phyloP scores from a whole-genome alignment of 1,140 invertebrate species.

The Cherax quadricarinatus region DNA sequence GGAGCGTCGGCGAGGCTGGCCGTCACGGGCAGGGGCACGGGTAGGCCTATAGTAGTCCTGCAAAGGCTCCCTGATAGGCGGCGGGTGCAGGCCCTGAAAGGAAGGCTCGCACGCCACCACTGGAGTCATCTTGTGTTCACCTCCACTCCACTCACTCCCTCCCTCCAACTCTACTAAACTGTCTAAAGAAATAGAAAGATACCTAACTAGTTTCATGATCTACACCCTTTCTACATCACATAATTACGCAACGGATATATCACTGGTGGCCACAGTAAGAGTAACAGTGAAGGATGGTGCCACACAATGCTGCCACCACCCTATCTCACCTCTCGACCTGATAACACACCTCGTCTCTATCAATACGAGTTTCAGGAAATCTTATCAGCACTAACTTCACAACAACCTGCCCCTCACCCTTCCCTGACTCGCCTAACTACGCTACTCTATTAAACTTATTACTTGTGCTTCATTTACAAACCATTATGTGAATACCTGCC shows the following conservation, averaged over 20 bases:
- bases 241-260: too few relatives aligned
- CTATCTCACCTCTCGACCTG: background rate
- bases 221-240: too few relatives aligned
- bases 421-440: background rate
- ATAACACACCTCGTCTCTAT: background rate
- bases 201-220: background rate
- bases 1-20: background rate
- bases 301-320: background rate
- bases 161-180: background rate
- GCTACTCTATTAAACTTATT: background rate
- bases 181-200: background rate
- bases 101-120: slow-evolving; percentile 29
- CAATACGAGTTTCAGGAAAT: background rate
- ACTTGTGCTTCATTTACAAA: background rate
- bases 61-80: slow-evolving; percentile 28
- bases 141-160: background rate
- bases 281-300: background rate
- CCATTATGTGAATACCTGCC: background rate
- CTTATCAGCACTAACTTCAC: too few relatives aligned
- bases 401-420: background rate
- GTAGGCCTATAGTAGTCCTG: slow-evolving; percentile 50
- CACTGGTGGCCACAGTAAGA: background rate
- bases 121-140: slow-evolving; percentile 25
- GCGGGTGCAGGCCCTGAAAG: slow-evolving; percentile 9
- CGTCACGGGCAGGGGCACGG: background rate